phyloP scores from a whole-genome alignment of 2,888 invertebrate genomes.

The Bembecia ichneumoniformis region DNA sequence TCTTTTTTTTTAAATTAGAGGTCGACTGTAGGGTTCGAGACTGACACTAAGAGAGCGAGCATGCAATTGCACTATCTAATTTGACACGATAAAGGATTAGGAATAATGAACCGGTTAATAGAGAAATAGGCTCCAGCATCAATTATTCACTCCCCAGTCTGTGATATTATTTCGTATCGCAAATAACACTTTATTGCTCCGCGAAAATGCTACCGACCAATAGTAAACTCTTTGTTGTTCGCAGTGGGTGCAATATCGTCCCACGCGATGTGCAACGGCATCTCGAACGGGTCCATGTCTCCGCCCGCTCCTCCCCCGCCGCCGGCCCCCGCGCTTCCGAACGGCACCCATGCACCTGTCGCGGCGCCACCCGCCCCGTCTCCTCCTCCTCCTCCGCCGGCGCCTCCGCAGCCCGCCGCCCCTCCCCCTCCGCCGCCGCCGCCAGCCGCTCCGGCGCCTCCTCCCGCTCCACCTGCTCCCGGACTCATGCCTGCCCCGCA shows the following conservation, averaged over 20 bases:
- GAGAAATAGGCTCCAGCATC: too few species aligned
- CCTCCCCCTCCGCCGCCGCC: slow-evolving; percentile 66
- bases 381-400: slow-evolving; percentile 72
- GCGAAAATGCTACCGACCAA: too few species aligned
- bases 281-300: slow-evolving; percentile 30
- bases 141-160: too few species aligned
- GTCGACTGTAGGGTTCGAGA: too few species aligned
- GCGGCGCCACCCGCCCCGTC: slow-evolving; percentile 62
- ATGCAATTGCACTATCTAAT: too few species aligned
- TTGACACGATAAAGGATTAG: too few species aligned
- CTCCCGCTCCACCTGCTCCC: slow-evolving; percentile 87
- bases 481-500: slow-evolving; percentile 82
- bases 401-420: slow-evolving; percentile 58
- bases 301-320: slow-evolving; percentile 37
- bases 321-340: slow-evolving; percentile 40
- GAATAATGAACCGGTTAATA: too few species aligned
- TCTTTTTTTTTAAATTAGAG: too few species aligned
- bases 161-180: too few species aligned
- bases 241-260: slow-evolving; percentile 65
- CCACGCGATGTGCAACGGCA: slow-evolving; percentile 53
- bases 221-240: neutral
- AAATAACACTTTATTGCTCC: too few species aligned
- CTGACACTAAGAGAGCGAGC: too few species aligned
- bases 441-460: slow-evolving; percentile 56
- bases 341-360: slow-evolving; percentile 67